Evolutionary conservation across 2,113 vertebrate species (phyloP).

Genomic region (Sprattus sprattus): DNA sequence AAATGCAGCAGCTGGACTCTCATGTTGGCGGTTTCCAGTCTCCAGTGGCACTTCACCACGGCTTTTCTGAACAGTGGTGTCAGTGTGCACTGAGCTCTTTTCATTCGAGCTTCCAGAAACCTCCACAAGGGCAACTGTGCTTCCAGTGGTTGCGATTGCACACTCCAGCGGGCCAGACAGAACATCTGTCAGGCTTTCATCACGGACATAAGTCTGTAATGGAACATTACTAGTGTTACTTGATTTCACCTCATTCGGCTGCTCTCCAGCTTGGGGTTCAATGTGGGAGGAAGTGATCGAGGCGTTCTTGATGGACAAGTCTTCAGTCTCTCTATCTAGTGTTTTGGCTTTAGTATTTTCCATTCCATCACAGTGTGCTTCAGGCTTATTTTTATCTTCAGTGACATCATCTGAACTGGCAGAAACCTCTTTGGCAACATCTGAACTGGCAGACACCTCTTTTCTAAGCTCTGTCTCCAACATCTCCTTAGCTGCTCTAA

Average conservation of each 20-base stretch:
- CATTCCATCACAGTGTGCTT: neutral
- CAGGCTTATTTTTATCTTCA: neutral
- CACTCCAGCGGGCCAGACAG: neutral
- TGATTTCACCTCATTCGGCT: neutral
- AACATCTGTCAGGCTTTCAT: neutral
- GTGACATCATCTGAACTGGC: neutral
- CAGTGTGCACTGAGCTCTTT: neutral
- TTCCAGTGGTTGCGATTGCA: neutral
- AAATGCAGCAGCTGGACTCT: neutral
- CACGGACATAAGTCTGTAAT: neutral
- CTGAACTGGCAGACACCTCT: neutral
- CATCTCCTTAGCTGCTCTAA: conserved; percentile 41
- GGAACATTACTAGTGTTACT: neutral
- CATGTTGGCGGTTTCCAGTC: neutral
- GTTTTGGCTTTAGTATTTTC: neutral
- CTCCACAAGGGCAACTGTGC: neutral
- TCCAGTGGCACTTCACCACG: neutral
- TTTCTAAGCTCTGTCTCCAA: neutral
- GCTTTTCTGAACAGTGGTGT: conserved; percentile 22
- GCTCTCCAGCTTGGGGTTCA: neutral
- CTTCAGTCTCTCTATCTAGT: neutral
- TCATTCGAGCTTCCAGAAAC: neutral
- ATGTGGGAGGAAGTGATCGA: neutral
- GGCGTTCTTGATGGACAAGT: neutral
- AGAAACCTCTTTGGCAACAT: neutral